Evolutionary conservation across 2,113 vertebrate species (phyloP), one percentile per base, ranked within the genome.

Genomic region (Scalopus aquaticus): DNA sequence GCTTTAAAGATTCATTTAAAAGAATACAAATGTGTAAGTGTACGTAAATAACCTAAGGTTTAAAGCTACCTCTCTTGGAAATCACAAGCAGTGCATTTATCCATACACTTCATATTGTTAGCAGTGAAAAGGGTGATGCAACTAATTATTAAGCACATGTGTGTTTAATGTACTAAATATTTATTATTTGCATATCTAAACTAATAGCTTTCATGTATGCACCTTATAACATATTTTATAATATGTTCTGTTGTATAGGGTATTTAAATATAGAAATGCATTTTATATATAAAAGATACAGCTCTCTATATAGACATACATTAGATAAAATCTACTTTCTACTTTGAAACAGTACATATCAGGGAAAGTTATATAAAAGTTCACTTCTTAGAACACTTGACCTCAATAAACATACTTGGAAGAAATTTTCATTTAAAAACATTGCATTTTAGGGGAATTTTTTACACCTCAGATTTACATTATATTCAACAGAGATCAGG

Each of bases 1-100:
- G 90, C 46, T 65, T 42, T 73, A 94, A 72, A 77, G 64, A 30
- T 87, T 87, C 32, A 64, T 90, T 92, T 76, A n/a, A 65, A 39
- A 88, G 22, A 32, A 9, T 62, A 72, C 88, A 69, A 64, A 85
- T 51, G 77, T 88, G 37, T 9, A 77, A 96, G 9, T 70, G 91
- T 62, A 77, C 44, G 46, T 82, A 90, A 88, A n/a, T 93, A 73
- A 78, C 32, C 24, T 78, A 78, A 89, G 74, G 8, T 8, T 91
- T 74, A 90, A 90, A 79, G 1, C 3, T 80, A 37, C 13, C 3
- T 32, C 19, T 89, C 28, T 42, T 58, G 37, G 78, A 88, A 91
- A 32, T 77, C 11, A 51, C 13, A 51, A 28, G 8, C 5, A 56
- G 39, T 11, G 2, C 1, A 4, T 81, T 51, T 82, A 32, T 67